Evolutionary conservation across 2,888 invertebrate genomes (phyloP).

Genomic region (Torymus aiolomorphi): DNA sequence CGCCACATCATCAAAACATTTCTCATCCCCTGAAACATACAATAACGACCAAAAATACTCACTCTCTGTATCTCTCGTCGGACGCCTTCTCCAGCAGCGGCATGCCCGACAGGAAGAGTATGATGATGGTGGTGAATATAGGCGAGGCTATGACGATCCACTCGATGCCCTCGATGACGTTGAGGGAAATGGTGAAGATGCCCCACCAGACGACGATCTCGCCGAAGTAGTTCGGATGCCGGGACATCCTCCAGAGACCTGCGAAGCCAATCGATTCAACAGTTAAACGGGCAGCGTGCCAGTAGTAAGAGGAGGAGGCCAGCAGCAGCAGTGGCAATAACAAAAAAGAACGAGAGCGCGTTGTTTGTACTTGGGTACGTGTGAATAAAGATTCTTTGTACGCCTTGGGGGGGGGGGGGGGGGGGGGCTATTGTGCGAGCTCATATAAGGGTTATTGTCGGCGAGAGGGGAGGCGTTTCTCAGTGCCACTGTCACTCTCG

Average conservation of each 20-base stretch:
- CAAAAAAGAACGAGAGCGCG: too few species aligned
- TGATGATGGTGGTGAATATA: constrained; percentile 90
- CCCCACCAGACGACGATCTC: constrained; percentile 97
- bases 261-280: constrained; percentile 8
- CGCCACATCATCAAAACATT: too few species aligned
- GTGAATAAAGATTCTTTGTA: too few species aligned
- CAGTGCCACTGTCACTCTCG: too few species aligned
- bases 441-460: too few species aligned
- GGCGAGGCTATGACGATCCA: constrained; percentile 92
- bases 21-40: too few species aligned
- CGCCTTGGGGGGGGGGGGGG: too few species aligned
- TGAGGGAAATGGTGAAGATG: constrained; percentile 91
- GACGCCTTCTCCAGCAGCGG: constrained; percentile 91
- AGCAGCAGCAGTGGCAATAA: too few species aligned
- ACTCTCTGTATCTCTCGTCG: constrained; percentile 92
- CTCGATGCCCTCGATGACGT: constrained; percentile 89
- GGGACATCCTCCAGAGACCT: constrained; percentile 90
- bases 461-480: too few species aligned
- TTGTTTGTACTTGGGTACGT: too few species aligned
- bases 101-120: constrained; percentile 93
- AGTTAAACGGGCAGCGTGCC: constrained; percentile 8
- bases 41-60: constrained; percentile 75
- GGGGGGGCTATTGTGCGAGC: too few species aligned
- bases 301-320: neutral
- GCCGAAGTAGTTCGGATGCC: constrained; percentile 97